These are phyloP conservation scores for Cacoxenus indagator DNA, from an alignment of 2,888 invertebrate species.

Conservation along the genomic window DNA sequence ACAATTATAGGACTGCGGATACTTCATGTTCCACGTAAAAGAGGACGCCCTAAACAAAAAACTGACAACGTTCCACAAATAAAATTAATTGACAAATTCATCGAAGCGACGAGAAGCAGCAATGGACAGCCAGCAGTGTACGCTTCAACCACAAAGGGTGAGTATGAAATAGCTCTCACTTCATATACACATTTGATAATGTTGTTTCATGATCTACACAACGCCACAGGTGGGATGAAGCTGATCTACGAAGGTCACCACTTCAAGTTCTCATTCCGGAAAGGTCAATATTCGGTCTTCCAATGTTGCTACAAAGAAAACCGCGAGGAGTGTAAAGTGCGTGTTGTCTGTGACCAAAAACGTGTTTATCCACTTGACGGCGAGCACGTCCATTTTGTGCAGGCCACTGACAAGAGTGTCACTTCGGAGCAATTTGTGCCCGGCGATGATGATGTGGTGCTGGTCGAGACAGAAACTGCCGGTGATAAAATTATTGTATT, in stretches of 20 bases:
- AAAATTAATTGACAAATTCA: slow-evolving; percentile 53
- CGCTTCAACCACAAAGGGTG: slow-evolving; percentile 67
- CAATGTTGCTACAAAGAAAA: slow-evolving; percentile 68
- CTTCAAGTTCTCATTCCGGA: slow-evolving; percentile 66
- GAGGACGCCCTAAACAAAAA: slow-evolving; percentile 56
- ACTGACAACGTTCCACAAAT: slow-evolving; percentile 44
- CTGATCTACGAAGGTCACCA: slow-evolving; percentile 67
- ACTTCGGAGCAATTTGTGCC: slow-evolving; percentile 63
- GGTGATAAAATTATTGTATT: slow-evolving; percentile 3
- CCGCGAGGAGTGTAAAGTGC: slow-evolving; percentile 64
- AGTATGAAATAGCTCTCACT: slow-evolving; percentile 21
- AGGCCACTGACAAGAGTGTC: slow-evolving; percentile 67
- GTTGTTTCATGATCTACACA: not conserved
- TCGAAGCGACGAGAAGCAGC: slow-evolving; percentile 48
- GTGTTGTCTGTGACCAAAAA: slow-evolving; percentile 65
- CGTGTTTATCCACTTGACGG: slow-evolving; percentile 65
- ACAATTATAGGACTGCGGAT: slow-evolving; percentile 5
- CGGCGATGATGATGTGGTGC: slow-evolving; percentile 35
- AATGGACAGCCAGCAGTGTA: slow-evolving; percentile 57
- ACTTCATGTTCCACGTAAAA: slow-evolving; percentile 48
- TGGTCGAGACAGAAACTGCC: slow-evolving; percentile 19
- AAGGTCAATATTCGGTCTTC: slow-evolving; percentile 64
- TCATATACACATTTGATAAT: slow-evolving; percentile 37
- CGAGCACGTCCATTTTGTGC: slow-evolving; percentile 66
- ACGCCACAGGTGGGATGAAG: slow-evolving; percentile 67